Percentiles rank a stretch among this genome's conserved stretches.
These are phyloP conservation scores for Premnoplex brunnescens DNA, from an alignment of 2,797 vertebrate genomes.

Conservation along the genomic window DNA sequence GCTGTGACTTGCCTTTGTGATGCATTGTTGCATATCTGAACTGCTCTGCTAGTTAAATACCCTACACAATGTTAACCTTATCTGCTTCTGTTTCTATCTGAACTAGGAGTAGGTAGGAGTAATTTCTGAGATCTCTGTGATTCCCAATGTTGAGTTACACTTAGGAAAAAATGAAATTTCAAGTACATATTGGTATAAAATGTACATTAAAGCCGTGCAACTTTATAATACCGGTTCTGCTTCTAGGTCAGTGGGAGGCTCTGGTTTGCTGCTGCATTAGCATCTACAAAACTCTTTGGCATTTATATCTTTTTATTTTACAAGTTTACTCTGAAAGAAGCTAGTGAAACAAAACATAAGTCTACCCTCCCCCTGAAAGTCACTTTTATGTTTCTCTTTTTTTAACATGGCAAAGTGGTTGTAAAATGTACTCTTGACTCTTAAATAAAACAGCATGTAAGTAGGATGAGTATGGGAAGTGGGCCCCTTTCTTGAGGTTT, in stretches of 20 bases:
- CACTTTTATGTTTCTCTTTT: conserved; percentile 68
- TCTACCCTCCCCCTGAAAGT: conserved; percentile 50
- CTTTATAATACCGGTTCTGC: conserved; percentile 36
- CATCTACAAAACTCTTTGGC: conserved; percentile 59
- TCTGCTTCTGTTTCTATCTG: conserved; percentile 23
- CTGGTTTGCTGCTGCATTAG: conserved; percentile 33
- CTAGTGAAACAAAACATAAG: conserved; percentile 57
- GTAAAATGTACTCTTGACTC: conserved; percentile 68
- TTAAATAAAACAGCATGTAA: conserved; percentile 74
- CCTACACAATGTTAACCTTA: conserved; percentile 6
- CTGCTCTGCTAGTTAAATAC: background rate
- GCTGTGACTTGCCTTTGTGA: background rate
- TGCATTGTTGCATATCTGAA: conserved; percentile 9
- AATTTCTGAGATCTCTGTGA: background rate
- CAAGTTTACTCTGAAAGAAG: conserved; percentile 67
- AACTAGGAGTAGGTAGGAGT: background rate
- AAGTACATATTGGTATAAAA: background rate
- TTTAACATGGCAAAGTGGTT: conserved; percentile 66
- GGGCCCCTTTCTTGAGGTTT: conserved; percentile 67
- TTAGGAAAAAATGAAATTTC: background rate
- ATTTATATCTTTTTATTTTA: conserved; percentile 65
- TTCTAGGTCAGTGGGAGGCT: conserved; percentile 36
- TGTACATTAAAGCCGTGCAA: background rate
- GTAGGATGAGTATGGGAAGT: conserved; percentile 63
- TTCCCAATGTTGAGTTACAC: conserved; percentile 12